Base-by-base conservation (phyloP, 2,113 vertebrate genomes). In the Semnornis frantzii region DNA sequence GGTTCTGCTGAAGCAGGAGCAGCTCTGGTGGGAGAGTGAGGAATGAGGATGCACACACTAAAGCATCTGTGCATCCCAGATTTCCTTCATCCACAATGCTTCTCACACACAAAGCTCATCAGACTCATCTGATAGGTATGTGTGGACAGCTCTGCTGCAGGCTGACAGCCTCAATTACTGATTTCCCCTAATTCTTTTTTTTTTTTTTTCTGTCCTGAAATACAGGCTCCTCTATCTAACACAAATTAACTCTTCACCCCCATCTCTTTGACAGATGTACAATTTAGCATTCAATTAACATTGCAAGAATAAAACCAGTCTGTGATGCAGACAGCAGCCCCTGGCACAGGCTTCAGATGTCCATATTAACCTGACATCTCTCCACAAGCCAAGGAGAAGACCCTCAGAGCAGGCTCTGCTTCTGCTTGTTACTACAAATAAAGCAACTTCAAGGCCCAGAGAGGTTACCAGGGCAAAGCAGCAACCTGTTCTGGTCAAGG, bases 231-330 rank as follows among this genome's bases (percentile, higher is more conserved):
- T 75, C 89, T 44, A 15, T 46, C 72, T 76, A 79, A 87, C 2
- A 25, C 11, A 6, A 93, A 95, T 83, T 50, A 75, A 92, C 68
- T 77, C 87, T 91, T 88, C 90, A 74, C 55, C 85, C 86, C 86
- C 42, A 44, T 48, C 88, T 85, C 25, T 54, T 52, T 81, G 64
- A 50, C 80, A 81, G 75, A 74, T 18, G 63, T 76, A 10, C 72
- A 81, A 23, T 68, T 95, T 66, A 68, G 34, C 15, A 72, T 64
- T 33, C 82, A 33, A 33, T 74, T 80, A 85, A 89, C 54, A 24
- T 58, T 62, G 59, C 71, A 57, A 20, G 63, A 37, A 55, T 62
- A 52, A 93, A 82, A 68, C 28, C 33, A 10, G 58, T n/a, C 39
- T 33, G 52, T 54, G 73, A 60, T 5, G 20, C 84, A 95, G 91